Evolutionary conservation across 2,888 invertebrate genomes (phyloP), one percentile per base, ranked within the genome.

Genomic region (Drosophila affinis): DNA sequence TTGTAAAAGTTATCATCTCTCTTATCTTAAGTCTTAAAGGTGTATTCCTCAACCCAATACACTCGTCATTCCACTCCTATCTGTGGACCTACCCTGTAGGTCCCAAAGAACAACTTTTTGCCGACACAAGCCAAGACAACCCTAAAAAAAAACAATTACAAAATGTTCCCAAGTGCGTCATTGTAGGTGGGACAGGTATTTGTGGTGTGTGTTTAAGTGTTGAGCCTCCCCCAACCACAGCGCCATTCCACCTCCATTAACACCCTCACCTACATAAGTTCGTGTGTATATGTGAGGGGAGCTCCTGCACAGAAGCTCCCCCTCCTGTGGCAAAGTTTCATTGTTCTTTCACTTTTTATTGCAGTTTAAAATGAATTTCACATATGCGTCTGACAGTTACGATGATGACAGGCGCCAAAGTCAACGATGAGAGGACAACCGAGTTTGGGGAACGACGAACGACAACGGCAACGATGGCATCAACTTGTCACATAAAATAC

Each of bases 301-400:
- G n/a, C n/a, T n/a, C n/a, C n/a, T n/a, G n/a, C n/a, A n/a, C n/a
- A n/a, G n/a, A n/a, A 44, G 44, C 17, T 9, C 39, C 47, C 34
- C 54, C 54, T 44, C 75, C 54, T 59, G 58, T 34, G 65, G 63
- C 52, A 46, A 67, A 60, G 55, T 75, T 70, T 62, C 62, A 56
- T 62, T 75, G 70, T 72, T 57, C 76, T 79, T 64, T 61, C 75
- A 53, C 67, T 77, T 87, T 88, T 82, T 79, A 87, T 89, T 79
- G 88, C 76, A 87, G 87, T 89, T 79, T 76, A 51, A 74, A 75
- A 70, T 75, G 72, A 71, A 68, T 62, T 59, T 76, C 62, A 70
- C 74, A 74, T 74, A 62, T 76, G 74, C 49, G 71, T 32, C 71
- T 74, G 74, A 75, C 75, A 76, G 72, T 72, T 65, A 71, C 67